Base-by-base conservation (phyloP, 2,113 vertebrate species). In the Xyrauchen texanus region DNA sequence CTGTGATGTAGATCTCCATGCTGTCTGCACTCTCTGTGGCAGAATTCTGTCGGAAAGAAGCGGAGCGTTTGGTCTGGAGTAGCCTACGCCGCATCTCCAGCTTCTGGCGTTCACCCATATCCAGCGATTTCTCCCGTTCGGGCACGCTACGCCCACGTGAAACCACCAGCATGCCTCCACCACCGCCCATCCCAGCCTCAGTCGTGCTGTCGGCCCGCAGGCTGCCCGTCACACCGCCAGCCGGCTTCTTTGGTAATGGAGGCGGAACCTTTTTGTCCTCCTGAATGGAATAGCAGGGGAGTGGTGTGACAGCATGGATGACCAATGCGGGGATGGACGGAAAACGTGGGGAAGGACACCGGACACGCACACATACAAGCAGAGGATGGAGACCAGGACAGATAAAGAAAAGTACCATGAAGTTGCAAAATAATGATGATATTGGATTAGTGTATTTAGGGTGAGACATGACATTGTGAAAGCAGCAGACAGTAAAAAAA, bases 1-100 rank as follows among this genome's bases (percentile, higher is more conserved):
- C 97, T 5, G 97, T 97, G 93, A 99, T 99, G 94, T 97, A 99
- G 93, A 99, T 99, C 93, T 99, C 97, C 47, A 99, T 99, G 94
- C 97, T 99, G 93, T 99, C 98, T 4, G 97, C 98, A 7, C 98
- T 99, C 91, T 99, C 97, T 0, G 98, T 98, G 91, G 97, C 97
- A 2, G 98, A 98, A 94, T 97, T 99, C 91, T 99, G 97, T 87
- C 98, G 94, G 92, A 98, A 98, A 70, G 98, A 99, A 83, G 96
- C 94, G 0, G 96, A 94, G 13, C 96, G 92, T 84, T 98, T 98
- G 90, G 96, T 96, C 81, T 97, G 97, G 90, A 98, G 93, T 84
- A 99, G 95, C 89, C 98, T 87, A 88, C 96, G 94, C 76, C 96
- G 93, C 4, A 95, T 96, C 86, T 98, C 97, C 90, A 95, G 95